A percentile compares a stretch with the other conserved stretches of the same genome.
phyloP scores from a whole-genome alignment of 2,797 vertebrate genomes.

The Anguilla marmorata region DNA sequence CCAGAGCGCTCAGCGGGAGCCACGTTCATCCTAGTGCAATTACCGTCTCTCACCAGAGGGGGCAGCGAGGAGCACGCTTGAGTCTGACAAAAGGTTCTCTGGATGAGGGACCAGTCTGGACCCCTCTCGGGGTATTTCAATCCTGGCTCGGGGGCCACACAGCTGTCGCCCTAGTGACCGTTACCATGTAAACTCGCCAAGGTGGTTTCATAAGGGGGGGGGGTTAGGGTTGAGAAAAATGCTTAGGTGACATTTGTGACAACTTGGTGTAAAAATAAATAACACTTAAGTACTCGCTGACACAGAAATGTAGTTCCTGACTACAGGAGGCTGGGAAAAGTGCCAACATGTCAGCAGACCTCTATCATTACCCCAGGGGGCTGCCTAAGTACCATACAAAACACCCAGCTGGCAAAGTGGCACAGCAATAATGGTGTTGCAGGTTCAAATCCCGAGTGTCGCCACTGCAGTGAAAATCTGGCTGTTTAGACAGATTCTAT shows the following conservation, averaged over 20 bases:
- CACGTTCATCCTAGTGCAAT: neutral
- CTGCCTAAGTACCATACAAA: neutral
- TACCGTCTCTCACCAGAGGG: neutral
- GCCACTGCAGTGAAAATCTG: neutral
- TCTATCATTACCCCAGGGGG: neutral
- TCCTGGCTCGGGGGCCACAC: neutral
- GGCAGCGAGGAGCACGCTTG: neutral
- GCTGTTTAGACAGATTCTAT: neutral
- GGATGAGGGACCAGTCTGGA: neutral
- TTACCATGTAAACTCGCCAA: conserved; percentile 10
- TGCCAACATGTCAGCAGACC: neutral
- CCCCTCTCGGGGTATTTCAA: neutral
- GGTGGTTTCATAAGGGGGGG: neutral
- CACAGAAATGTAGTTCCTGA: neutral
- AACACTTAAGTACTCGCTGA: neutral
- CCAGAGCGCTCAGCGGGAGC: too few species aligned
- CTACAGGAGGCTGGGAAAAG: neutral
- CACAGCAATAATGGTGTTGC: neutral
- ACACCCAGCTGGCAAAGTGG: neutral
- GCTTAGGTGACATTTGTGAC: neutral
- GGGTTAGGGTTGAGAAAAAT: neutral
- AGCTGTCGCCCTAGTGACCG: conserved; percentile 1
- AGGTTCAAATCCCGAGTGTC: neutral
- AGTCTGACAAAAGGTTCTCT: neutral
- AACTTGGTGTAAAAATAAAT: neutral